phyloP scores from a whole-genome alignment of 2,113 vertebrate species.

The Heptranchias perlo region DNA sequence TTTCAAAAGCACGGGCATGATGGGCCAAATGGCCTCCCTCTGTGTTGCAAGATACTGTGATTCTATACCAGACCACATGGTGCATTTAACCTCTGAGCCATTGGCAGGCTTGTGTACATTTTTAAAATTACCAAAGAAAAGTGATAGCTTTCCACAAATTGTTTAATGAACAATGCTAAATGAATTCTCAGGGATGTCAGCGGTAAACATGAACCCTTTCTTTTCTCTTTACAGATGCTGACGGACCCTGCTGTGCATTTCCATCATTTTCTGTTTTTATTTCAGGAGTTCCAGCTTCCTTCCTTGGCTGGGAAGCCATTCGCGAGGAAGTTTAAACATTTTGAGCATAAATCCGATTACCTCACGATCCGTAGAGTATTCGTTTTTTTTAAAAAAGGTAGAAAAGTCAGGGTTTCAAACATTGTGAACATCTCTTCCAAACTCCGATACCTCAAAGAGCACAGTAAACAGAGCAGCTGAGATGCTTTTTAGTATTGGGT shows the following conservation, averaged over 20 bases:
- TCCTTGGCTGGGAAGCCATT: neutral
- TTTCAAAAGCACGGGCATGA: neutral
- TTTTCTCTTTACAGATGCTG: neutral
- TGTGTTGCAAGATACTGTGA: too few relatives aligned
- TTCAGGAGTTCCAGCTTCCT: neutral
- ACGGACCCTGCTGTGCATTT: neutral
- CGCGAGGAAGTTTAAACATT: too few relatives aligned
- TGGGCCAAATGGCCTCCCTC: neutral
- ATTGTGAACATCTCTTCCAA: neutral
- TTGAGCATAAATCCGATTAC: neutral
- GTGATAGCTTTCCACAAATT: neutral
- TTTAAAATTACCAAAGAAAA: neutral
- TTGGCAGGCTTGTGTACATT: neutral
- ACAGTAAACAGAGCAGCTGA: neutral
- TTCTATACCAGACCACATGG: neutral
- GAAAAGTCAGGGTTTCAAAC: neutral
- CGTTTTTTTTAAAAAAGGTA: neutral
- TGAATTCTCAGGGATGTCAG: neutral
- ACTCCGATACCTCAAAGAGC: neutral
- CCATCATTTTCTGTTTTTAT: neutral
- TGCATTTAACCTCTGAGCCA: neutral
- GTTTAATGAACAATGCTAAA: neutral
- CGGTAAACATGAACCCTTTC: neutral
- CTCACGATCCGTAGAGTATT: neutral
- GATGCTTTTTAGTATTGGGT: neutral